Evolutionary conservation across 2,888 invertebrate genomes (phyloP), one percentile per base, ranked within the genome.

Genomic region (Lithosia quadra): DNA sequence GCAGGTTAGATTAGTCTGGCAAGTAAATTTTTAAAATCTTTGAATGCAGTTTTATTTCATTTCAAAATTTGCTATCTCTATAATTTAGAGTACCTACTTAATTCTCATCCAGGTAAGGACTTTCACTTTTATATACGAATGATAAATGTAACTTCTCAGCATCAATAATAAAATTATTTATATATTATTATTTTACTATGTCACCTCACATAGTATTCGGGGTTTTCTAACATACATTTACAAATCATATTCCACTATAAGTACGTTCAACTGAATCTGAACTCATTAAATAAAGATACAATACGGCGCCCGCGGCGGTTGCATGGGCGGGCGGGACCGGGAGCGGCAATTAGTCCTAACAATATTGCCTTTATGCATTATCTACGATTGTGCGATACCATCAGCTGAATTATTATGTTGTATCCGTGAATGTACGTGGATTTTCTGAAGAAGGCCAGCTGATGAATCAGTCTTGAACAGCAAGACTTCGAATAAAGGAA

Each of bases 331-430:
- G 88, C 83, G 86, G 82, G 79, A 77, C 87, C 90, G 85, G 91
- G 90, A 90, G 91, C 91, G 74, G 85, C 87, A 88, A 91, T 91
- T 91, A 91, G 90, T 83, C 79, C 72, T 85, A 87, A 90, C 90
- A 91, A 91, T 91, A 86, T 88, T 87, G 84, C 88, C 84, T 88
- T 86, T 86, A 82, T 85, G 74, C 73, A 80, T 79, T 85, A 91
- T 88, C 89, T 84, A 77, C 81, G 79, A 83, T 84, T 74, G 69
- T 74, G 63, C 62, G 85, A 86, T 87, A 88, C 58, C 82, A 86
- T 87, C 85, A 81, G 78, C 63, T 80, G 70, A 85, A 80, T 85
- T 86, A 86, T 84, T 85, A 81, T 81, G 59, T 69, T 81, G 69
- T 76, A 75, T 78, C 71, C 77, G 77, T 75, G 73, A 75, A 68